These are phyloP conservation scores for Bombycilla garrulus DNA, from an alignment of 2,113 vertebrate genomes.

Conservation along the genomic window DNA sequence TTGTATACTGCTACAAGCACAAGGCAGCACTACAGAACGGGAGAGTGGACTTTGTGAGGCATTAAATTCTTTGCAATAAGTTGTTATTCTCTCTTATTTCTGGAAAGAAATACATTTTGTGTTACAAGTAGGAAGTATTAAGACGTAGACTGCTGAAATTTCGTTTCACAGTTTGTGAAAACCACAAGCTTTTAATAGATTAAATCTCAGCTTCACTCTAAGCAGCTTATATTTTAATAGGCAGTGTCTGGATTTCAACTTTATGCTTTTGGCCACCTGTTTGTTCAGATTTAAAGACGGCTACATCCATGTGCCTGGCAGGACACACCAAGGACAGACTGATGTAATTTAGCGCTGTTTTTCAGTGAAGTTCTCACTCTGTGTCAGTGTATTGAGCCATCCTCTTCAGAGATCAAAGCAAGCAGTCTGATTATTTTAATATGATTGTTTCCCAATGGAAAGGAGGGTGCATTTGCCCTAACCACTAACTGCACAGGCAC, in stretches of 20 bases:
- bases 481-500: neutral
- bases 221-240: neutral
- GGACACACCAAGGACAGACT: neutral
- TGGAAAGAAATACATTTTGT: neutral
- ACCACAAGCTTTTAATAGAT: neutral
- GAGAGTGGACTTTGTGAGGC: neutral
- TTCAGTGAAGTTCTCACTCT: neutral
- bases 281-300: neutral
- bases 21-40: neutral
- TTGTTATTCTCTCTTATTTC: neutral
- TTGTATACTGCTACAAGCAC: neutral
- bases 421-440: neutral
- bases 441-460: neutral
- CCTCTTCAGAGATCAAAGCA: neutral
- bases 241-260: neutral
- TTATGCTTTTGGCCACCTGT: neutral
- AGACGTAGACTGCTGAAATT: neutral
- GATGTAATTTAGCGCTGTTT: neutral
- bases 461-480: neutral
- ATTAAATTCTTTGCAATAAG: neutral
- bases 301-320: neutral
- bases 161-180: neutral
- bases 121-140: neutral
- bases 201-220: neutral
- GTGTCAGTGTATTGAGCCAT: neutral